Evolutionary conservation across 2,888 invertebrate species (phyloP).

Genomic region (Trypoxylon attenuatum): DNA sequence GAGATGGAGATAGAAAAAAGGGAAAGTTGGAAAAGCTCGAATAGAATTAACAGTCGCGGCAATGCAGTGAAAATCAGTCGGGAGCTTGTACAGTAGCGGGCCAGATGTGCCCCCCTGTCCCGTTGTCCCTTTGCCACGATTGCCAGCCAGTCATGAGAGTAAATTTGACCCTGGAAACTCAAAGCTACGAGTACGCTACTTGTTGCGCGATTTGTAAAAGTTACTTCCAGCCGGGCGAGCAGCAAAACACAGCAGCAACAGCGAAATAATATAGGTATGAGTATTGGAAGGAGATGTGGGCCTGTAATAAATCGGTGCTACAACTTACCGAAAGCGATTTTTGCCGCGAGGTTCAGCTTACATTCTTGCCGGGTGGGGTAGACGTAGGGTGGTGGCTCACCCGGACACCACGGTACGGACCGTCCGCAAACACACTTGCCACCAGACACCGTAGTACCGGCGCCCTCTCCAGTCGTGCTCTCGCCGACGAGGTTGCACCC

Average conservation of each 20-base stretch:
- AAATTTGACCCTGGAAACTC: neutral
- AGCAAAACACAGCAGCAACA: neutral
- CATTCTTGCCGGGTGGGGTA: constrained; percentile 69
- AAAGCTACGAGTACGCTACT: neutral
- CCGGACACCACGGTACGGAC: constrained; percentile 70
- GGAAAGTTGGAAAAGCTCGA: too few relatives aligned
- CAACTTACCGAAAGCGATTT: constrained; percentile 68
- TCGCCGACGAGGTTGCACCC: constrained; percentile 71
- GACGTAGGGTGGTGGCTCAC: constrained; percentile 67
- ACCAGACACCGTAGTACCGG: constrained; percentile 52
- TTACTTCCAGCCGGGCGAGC: too few relatives aligned
- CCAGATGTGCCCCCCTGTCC: too few relatives aligned
- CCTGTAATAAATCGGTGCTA: too few relatives aligned
- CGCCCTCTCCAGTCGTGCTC: constrained; percentile 51
- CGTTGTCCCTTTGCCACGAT: too few relatives aligned
- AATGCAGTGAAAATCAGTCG: too few relatives aligned
- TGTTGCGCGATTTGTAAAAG: neutral
- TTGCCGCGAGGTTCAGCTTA: constrained; percentile 69
- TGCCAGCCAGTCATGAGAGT: too few relatives aligned
- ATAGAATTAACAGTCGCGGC: too few relatives aligned
- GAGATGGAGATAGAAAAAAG: too few relatives aligned
- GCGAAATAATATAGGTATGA: too few relatives aligned
- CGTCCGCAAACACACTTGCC: constrained; percentile 70
- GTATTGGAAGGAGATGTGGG: too few relatives aligned
- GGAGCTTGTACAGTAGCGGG: too few relatives aligned